A percentile compares a stretch with the other conserved stretches of the same genome.
phyloP scores from a whole-genome alignment of 2,797 vertebrate genomes.

The Tiaroga cobitis region DNA sequence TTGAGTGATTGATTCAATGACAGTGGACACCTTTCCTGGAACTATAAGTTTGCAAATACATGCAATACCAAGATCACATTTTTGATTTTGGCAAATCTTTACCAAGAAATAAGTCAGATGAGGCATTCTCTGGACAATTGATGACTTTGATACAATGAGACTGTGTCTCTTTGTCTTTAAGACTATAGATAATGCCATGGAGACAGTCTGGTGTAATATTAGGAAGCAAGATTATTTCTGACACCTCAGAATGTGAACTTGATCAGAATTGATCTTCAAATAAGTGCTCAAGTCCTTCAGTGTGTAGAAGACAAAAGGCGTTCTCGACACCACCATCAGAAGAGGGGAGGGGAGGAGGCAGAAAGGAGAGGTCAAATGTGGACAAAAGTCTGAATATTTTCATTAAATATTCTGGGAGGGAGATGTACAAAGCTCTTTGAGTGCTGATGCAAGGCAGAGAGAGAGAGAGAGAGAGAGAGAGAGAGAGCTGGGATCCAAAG shows the following conservation, averaged over 20 bases:
- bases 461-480: constrained; percentile 16
- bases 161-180: constrained; percentile 14
- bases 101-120: constrained; percentile 24
- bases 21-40: neutral
- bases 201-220: neutral
- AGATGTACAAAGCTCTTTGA: constrained; percentile 36
- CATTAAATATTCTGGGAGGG: constrained; percentile 29
- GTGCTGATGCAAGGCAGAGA: constrained; percentile 29
- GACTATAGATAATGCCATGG: constrained; percentile 25
- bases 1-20: neutral
- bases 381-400: constrained; percentile 34
- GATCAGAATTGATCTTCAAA: constrained; percentile 29
- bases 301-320: constrained; percentile 34
- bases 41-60: constrained; percentile 1
- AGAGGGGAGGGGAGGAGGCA: neutral
- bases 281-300: constrained; percentile 26
- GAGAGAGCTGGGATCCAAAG: constrained; percentile 25
- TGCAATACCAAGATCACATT: neutral
- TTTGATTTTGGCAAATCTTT: neutral
- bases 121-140: constrained; percentile 48
- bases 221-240: neutral
- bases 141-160: constrained; percentile 12
- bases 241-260: constrained; percentile 35
- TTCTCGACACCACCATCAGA: neutral
- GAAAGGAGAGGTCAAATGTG: constrained; percentile 23